Percentiles rank a stretch among this genome's conserved stretches.
phyloP scores from a whole-genome alignment of 2,888 invertebrate genomes.

The Latrodectus elegans region DNA sequence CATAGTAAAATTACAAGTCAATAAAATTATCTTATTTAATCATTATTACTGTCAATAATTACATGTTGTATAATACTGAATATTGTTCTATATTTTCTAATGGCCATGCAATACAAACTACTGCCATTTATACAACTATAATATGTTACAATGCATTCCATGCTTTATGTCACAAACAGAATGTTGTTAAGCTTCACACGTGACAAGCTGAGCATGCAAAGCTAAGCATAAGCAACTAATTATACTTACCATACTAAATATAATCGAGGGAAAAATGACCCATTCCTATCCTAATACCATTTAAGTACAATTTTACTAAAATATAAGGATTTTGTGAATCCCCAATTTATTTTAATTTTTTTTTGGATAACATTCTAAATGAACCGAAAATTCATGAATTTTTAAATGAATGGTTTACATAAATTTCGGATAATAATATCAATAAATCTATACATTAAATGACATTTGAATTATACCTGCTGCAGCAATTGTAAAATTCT shows the following conservation, averaged over 20 bases:
- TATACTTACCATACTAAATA: conserved; percentile 41
- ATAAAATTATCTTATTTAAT: too few species aligned
- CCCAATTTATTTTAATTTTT: too few species aligned
- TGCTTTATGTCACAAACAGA: conserved; percentile 20
- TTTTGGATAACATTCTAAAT: too few species aligned
- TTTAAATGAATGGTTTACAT: too few species aligned
- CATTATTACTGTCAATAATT: too few species aligned
- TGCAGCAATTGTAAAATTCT: too few species aligned
- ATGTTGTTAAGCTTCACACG: neutral
- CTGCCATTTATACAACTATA: neutral
- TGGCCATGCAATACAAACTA: neutral
- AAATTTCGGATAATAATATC: too few species aligned
- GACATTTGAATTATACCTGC: neutral
- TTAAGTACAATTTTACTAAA: neutral
- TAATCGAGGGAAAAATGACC: conserved; percentile 50
- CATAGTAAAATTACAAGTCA: too few species aligned
- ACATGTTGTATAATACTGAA: too few species aligned
- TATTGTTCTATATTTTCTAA: too few species aligned
- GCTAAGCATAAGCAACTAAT: conserved; percentile 58
- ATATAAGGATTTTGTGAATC: neutral
- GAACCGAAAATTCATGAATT: too few species aligned
- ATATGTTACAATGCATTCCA: neutral
- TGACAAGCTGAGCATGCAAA: conserved; percentile 45
- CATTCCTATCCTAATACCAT: neutral
- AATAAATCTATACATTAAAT: too few species aligned